Evolutionary conservation across 2,797 vertebrate species (phyloP).

Genomic region (Urocyon cinereoargenteus): DNA sequence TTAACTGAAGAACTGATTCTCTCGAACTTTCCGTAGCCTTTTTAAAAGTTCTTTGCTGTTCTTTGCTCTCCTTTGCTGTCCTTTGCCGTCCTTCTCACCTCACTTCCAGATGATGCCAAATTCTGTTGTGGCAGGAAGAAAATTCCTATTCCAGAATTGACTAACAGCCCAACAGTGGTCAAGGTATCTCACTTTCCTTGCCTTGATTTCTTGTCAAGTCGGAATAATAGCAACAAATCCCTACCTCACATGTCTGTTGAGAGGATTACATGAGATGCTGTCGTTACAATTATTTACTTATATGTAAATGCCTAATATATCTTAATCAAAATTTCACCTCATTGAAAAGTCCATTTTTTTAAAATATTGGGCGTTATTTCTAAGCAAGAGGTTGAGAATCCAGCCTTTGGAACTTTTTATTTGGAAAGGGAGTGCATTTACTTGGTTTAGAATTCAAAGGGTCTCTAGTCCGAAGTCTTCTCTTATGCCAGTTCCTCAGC

Average conservation of each 20-base stretch:
- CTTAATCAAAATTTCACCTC: not conserved
- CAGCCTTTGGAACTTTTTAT: not conserved
- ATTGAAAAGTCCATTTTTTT: conserved; percentile 6
- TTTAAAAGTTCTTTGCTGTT: not conserved
- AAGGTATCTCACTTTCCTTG: not conserved
- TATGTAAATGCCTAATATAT: not conserved
- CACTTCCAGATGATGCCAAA: not conserved
- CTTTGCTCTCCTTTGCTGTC: not conserved
- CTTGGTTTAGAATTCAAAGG: not conserved
- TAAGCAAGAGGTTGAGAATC: not conserved
- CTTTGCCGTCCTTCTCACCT: not conserved
- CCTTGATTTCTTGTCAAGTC: not conserved
- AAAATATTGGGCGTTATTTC: not conserved
- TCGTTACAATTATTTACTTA: not conserved
- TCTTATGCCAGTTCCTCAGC: not conserved
- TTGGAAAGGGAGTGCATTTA: not conserved
- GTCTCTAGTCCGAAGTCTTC: not conserved
- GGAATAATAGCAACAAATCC: not conserved
- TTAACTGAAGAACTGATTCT: not conserved
- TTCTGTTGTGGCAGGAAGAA: not conserved
- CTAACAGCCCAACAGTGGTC: not conserved
- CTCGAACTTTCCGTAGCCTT: not conserved
- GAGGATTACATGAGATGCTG: not conserved
- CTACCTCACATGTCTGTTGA: not conserved
- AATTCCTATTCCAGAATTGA: not conserved